Evolutionary conservation across 2,797 vertebrate genomes (phyloP).

Genomic region (Silurus lanzhouensis): DNA sequence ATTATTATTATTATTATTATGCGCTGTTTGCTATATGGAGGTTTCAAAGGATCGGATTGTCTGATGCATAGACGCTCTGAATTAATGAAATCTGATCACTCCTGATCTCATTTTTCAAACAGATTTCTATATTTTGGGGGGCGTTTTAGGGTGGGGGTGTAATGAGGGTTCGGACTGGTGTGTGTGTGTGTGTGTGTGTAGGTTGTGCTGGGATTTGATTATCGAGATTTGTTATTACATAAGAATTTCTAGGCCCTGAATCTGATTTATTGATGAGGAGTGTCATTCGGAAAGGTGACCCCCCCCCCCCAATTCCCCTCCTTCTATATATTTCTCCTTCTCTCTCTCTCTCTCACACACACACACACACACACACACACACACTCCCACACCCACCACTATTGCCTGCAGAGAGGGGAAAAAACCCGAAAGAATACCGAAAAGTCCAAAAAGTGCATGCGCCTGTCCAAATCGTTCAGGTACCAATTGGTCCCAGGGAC

Average conservation of each 20-base stretch:
- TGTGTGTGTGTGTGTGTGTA: background rate
- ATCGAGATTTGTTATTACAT: background rate
- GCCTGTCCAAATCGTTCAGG: too few species aligned
- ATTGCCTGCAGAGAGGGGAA: background rate
- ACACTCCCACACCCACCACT: slow-evolving; percentile 16
- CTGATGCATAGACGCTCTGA: background rate
- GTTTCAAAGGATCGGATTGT: background rate
- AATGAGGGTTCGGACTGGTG: background rate
- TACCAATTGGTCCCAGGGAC: too few species aligned
- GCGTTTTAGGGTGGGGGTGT: background rate
- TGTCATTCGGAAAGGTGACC: slow-evolving; percentile 48
- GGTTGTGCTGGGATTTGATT: background rate
- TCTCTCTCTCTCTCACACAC: background rate
- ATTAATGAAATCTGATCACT: background rate
- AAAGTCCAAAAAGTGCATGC: too few species aligned
- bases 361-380: slow-evolving; percentile 35
- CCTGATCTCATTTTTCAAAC: background rate
- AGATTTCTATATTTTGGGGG: background rate
- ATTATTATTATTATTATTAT: background rate
- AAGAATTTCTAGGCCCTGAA: slow-evolving; percentile 27
- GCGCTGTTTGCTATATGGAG: background rate
- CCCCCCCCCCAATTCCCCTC: background rate
- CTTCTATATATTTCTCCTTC: background rate
- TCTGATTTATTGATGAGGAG: slow-evolving; percentile 38
- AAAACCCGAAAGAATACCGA: too few species aligned